Conservation (phyloP, 2,797 vertebrate genomes). For the Eulemur coronatus region DNA sequence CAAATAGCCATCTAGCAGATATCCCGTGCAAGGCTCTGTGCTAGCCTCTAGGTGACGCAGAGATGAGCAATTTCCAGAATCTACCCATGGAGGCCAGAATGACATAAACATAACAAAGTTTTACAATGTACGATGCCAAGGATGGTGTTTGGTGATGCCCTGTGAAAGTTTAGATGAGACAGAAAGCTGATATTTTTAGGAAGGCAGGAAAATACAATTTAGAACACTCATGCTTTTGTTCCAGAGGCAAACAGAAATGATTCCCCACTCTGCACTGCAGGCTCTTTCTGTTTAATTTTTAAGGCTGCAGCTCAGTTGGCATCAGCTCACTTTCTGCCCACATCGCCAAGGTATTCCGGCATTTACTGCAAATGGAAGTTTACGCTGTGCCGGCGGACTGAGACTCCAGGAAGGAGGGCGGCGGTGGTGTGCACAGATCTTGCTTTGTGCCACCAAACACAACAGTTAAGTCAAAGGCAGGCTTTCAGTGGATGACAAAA, state of each 20-base stretch:
- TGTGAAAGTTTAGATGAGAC: background rate
- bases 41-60: background rate
- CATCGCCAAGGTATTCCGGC: accelerated
- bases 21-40: accelerated
- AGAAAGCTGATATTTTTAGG: background rate
- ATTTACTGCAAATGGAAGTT: background rate
- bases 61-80: background rate
- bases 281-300: background rate
- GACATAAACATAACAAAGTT: background rate
- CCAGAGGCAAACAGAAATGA: background rate
- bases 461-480: background rate
- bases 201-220: background rate
- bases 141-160: background rate
- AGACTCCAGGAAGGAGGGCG: background rate
- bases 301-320: background rate
- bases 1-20: background rate
- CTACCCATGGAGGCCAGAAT: background rate
- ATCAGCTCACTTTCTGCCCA: background rate
- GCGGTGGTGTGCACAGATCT: accelerated
- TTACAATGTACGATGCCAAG: background rate
- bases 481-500: background rate
- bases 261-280: too few species aligned
- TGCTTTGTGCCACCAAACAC: background rate
- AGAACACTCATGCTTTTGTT: background rate
- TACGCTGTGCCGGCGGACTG: background rate